Percentiles rank a stretch among this genome's conserved stretches.
These are phyloP conservation scores for Sialis lutaria DNA, from an alignment of 2,888 invertebrate species.

Conservation along the genomic window DNA sequence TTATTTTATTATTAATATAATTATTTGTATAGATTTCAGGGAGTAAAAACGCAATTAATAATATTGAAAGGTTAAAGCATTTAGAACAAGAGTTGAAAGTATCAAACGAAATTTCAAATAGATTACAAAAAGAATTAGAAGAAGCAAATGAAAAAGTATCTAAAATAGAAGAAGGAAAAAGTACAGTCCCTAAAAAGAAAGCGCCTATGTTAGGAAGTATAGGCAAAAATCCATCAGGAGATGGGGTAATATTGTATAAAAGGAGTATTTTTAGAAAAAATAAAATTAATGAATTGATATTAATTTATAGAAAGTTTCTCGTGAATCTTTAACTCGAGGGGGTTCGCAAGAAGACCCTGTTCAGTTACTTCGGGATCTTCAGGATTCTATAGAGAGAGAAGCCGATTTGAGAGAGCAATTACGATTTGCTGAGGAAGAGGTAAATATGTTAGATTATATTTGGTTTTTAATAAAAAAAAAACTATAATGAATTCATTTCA, in stretches of 20 bases:
- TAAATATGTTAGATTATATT: conserved; percentile 17
- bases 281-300: not conserved
- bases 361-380: conserved; percentile 68
- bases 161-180: conserved; percentile 24
- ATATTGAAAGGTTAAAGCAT: conserved; percentile 53
- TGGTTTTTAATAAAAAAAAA: conserved; percentile 3
- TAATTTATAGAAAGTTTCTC: conserved; percentile 40
- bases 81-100: conserved; percentile 74
- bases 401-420: conserved; percentile 86
- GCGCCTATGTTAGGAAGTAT: conserved; percentile 36
- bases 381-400: conserved; percentile 84
- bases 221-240: conserved; percentile 37
- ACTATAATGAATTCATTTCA: no score
- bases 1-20: not conserved
- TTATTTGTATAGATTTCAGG: conserved; percentile 23
- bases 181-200: conserved; percentile 31
- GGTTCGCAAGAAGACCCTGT: conserved; percentile 68
- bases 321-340: conserved; percentile 57
- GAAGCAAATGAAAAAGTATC: conserved; percentile 40
- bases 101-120: conserved; percentile 53
- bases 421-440: conserved; percentile 85
- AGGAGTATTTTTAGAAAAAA: no score
- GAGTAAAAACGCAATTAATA: conserved; percentile 39
- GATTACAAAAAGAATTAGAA: conserved; percentile 53
- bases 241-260: conserved; percentile 27